phyloP scores from a whole-genome alignment of 37 sponge, comb jelly and placozoan species.

The Oscarella lobularis region DNA sequence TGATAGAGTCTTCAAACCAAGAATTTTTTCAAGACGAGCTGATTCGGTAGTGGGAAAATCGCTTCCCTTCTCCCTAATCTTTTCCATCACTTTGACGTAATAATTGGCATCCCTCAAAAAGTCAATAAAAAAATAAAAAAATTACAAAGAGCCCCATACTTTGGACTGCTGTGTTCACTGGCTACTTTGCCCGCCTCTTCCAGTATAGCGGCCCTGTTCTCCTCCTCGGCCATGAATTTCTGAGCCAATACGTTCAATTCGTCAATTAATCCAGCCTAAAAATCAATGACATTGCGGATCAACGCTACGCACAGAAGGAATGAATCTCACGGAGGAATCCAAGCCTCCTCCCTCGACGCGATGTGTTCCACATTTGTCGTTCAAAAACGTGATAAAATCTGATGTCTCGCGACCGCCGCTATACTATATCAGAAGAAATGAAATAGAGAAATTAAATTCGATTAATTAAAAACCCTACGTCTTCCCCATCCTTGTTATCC shows the following conservation, averaged over 20 bases:
- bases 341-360: constrained; percentile 49
- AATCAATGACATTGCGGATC: background rate
- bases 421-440: constrained; percentile 22
- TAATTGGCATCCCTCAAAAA: constrained; percentile 25
- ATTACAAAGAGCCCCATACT: background rate
- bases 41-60: constrained; percentile 62
- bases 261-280: constrained; percentile 63
- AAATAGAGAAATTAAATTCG: background rate
- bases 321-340: constrained; percentile 24
- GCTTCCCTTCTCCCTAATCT: constrained; percentile 59
- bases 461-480: constrained; percentile 26
- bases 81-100: constrained; percentile 96
- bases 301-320: background rate
- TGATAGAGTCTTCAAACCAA: background rate
- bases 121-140: background rate
- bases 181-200: background rate
- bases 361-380: constrained; percentile 61
- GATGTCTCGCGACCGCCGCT: constrained; percentile 38
- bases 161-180: background rate
- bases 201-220: background rate
- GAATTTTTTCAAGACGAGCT: constrained; percentile 56
- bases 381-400: constrained; percentile 68
- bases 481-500: constrained; percentile 80
- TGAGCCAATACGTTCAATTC: constrained; percentile 46
- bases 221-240: constrained; percentile 33